These are phyloP conservation scores for Nannospalax galili DNA, from an alignment of 2,113 vertebrate genomes.

Conservation along the genomic window DNA sequence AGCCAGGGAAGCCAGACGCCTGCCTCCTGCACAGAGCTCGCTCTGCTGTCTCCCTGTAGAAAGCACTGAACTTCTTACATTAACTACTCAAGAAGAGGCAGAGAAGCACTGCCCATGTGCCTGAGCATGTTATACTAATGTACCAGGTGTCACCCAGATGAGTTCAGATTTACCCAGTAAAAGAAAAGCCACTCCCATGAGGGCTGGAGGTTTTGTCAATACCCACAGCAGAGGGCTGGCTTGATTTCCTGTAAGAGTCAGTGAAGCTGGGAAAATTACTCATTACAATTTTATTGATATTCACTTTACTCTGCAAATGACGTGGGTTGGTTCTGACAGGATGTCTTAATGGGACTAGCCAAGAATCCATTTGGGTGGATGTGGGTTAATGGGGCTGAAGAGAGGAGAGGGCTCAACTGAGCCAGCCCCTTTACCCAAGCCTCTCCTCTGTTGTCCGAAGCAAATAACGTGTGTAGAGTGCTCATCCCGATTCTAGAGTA, in stretches of 20 bases:
- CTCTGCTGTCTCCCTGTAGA: background rate
- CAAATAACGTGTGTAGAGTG: background rate
- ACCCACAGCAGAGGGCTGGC: conserved; percentile 77
- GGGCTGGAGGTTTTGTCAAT: conserved; percentile 78
- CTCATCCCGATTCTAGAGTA: background rate
- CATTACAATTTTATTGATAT: conserved; percentile 85
- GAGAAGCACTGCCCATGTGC: background rate
- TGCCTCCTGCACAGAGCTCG: background rate
- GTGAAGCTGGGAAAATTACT: conserved; percentile 84
- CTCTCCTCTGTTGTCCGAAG: background rate
- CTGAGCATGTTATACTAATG: background rate
- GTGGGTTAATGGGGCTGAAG: conserved; percentile 78
- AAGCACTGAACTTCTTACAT: background rate
- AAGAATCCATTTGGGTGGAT: conserved; percentile 80
- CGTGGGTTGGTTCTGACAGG: conserved; percentile 65
- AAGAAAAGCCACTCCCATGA: conserved; percentile 33
- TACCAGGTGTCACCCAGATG: conserved; percentile 13
- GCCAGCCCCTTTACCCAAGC: background rate
- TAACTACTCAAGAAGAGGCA: background rate
- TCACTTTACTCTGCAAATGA: conserved; percentile 82
- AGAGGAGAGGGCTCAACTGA: conserved; percentile 56
- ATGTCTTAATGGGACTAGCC: conserved; percentile 79
- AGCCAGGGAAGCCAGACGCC: background rate
- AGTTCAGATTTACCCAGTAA: conserved; percentile 6
- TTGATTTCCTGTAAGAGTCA: conserved; percentile 86